These are phyloP conservation scores for Xestia sexstrigata DNA, from an alignment of 2,888 invertebrate species.

Conservation along the genomic window DNA sequence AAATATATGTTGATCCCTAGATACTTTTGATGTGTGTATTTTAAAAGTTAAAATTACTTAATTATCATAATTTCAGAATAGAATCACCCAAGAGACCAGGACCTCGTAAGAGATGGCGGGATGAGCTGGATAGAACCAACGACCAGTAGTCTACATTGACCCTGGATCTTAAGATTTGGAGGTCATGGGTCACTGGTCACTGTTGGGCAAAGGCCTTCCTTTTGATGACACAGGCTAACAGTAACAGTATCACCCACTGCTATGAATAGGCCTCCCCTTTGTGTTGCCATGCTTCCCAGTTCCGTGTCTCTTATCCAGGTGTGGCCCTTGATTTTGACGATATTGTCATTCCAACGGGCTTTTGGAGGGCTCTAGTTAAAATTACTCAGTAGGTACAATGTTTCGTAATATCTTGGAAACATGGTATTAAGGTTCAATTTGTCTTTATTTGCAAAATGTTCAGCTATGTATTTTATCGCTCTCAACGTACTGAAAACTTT, in stretches of 20 bases:
- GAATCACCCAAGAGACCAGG: not conserved
- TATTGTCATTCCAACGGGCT: not conserved
- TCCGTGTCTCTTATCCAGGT: not conserved
- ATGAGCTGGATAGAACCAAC: no score
- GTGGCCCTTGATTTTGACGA: not conserved
- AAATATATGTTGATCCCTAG: no score
- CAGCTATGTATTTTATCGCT: constrained; percentile 2
- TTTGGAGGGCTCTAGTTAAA: not conserved
- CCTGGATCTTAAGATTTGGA: no score
- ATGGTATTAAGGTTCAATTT: not conserved
- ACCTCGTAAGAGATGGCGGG: no score
- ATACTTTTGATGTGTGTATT: no score
- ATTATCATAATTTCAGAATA: not conserved
- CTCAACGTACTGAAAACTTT: constrained; percentile 19
- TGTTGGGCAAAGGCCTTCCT: no score
- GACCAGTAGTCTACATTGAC: no score
- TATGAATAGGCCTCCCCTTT: not conserved
- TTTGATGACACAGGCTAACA: no score
- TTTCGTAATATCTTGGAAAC: not conserved
- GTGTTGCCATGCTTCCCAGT: not conserved
- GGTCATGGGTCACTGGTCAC: no score
- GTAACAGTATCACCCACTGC: not conserved
- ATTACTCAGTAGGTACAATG: not conserved
- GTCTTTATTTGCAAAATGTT: constrained; percentile 6
- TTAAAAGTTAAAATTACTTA: not conserved